A percentile compares a stretch with the other conserved stretches of the same genome.
Conservation (phyloP, 1,140 invertebrate species). For the Trichonephila clavipes region DNA sequence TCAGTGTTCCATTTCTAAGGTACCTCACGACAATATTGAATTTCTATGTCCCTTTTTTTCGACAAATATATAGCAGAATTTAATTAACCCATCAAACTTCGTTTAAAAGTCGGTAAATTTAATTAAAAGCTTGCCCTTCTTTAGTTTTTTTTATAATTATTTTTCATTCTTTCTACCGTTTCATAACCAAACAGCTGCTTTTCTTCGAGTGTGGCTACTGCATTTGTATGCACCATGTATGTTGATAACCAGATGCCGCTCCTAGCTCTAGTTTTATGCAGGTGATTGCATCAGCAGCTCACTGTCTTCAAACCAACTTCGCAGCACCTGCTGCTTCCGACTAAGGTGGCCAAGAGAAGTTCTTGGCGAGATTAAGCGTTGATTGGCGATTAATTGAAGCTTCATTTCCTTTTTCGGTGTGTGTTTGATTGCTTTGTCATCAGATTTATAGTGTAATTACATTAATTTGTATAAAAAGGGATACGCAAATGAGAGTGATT, state of each 20-base stretch:
- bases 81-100: conserved; percentile 56
- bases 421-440: too few species aligned
- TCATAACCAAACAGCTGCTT: conserved; percentile 30
- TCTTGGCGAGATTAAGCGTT: conserved; percentile 30
- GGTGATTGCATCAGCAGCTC: conserved; percentile 50
- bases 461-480: too few species aligned
- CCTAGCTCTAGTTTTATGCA: conserved; percentile 65
- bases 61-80: conserved; percentile 45
- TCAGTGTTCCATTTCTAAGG: not conserved
- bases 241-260: not conserved
- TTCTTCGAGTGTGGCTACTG: not conserved
- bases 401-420: not conserved
- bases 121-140: conserved; percentile 54
- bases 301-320: not conserved
- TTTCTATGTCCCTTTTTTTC: not conserved
- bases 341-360: conserved; percentile 14
- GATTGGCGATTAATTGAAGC: not conserved
- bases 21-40: not conserved
- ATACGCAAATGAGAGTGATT: too few species aligned
- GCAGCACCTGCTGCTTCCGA: conserved; percentile 53
- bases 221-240: conserved; percentile 62
- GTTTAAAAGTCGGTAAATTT: conserved; percentile 51
- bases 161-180: conserved; percentile 40
- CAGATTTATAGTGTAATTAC: too few species aligned
- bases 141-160: conserved; percentile 26